Conservation (phyloP, 2,113 vertebrate species). For the Paedocypris sp. region DNA sequence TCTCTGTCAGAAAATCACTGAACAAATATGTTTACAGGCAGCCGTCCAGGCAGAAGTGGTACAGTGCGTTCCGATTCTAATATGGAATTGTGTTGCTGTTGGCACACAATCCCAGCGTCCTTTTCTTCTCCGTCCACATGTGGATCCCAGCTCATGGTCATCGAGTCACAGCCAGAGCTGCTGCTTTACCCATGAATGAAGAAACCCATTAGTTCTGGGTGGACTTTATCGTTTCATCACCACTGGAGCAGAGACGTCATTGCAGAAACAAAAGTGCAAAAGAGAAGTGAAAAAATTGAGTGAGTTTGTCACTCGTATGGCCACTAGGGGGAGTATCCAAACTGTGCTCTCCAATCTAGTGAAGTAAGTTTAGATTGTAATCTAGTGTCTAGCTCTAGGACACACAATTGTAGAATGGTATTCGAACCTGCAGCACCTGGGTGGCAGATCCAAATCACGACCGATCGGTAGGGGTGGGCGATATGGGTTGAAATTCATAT, state of each 20-base stretch:
- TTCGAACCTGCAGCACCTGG: too few relatives aligned
- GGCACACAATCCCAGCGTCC: constrained; percentile 39
- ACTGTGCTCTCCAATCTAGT: too few relatives aligned
- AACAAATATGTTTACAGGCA: constrained; percentile 15
- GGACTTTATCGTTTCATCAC: constrained; percentile 42
- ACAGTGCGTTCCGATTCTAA: constrained; percentile 29
- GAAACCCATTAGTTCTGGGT: constrained; percentile 44
- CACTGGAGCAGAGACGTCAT: constrained; percentile 42
- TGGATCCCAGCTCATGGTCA: constrained; percentile 38
- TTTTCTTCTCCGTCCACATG: constrained; percentile 25
- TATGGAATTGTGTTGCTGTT: constrained; percentile 49
- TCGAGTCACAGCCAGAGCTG: constrained; percentile 40
- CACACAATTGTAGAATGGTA: too few relatives aligned
- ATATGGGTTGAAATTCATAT: too few relatives aligned
- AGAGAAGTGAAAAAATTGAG: too few relatives aligned
- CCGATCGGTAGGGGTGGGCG: too few relatives aligned
- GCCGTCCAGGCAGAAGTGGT: background rate
- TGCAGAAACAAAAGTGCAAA: constrained; percentile 33
- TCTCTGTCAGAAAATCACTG: constrained; percentile 1
- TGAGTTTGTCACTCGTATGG: too few relatives aligned
- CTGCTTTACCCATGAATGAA: constrained; percentile 49
- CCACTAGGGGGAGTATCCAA: too few relatives aligned
- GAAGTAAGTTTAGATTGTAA: too few relatives aligned
- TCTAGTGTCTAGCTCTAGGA: too few relatives aligned
- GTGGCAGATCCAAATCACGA: too few relatives aligned